Base-by-base conservation (phyloP, 2,888 invertebrate genomes). In the Pristionchus mayeri region DNA sequence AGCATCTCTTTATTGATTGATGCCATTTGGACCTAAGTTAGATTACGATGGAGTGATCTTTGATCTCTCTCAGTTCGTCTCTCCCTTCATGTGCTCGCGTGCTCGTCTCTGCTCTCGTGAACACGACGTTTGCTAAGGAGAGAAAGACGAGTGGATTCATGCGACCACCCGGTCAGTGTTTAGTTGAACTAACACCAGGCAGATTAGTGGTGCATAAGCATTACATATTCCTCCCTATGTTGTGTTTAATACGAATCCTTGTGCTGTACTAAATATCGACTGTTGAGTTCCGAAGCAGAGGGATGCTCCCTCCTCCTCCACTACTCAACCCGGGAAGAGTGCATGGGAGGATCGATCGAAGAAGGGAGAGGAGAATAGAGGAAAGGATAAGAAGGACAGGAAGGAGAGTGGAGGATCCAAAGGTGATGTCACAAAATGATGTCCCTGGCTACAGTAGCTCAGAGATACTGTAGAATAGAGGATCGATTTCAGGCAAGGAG, bases 111-210 rank as follows among this genome's bases (percentile, higher is more conserved):
- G 48, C 86, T 16, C 85, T 90, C 3, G 84, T 90, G 52, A 90
- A 90, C 76, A 78, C 88, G 6, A 89, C 89, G 0, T 88, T 78
- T 76, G 89, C 87, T 18, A 52, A 87, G 81, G 78, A 86, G 27
- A 57, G 88, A 24, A 88, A 88, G 63, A 30, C 57, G 30, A 13
- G 57, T 7, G 71, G 71, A 71, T n/a, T 71, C 44, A 44, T 71
- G 40, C 21, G 21, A 24, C 78, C 78, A 21, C n/a, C 27, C 7
- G 78, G 71, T 71, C 24, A n/a, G 54, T n/a, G 24, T 44, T 44
- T 44, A 44, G 44, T 44, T 44, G 6, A n/a, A n/a, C n/a, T n/a
- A n/a, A n/a, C n/a, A n/a, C n/a, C 7, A 44, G 44, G 44, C 44
- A 44, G 44, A 44, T n/a, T n/a, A n/a, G n/a, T n/a, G n/a, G n/a